phyloP scores from a whole-genome alignment of 2,113 vertebrate genomes.

The Gavia stellata region DNA sequence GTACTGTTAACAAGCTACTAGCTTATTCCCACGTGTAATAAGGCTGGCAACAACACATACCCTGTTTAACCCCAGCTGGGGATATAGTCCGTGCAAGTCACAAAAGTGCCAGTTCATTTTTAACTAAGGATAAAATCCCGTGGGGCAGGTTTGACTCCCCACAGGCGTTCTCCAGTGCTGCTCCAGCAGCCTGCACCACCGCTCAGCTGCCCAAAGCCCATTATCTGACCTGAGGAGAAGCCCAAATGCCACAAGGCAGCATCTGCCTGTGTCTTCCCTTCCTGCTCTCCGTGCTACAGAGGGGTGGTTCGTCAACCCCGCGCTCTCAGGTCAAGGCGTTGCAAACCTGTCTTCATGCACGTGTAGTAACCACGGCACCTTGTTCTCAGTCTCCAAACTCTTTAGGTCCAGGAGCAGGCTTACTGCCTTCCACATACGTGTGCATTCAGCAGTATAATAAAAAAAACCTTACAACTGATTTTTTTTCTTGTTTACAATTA shows the following conservation, averaged over 20 bases:
- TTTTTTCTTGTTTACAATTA: not conserved
- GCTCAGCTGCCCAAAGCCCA: not conserved
- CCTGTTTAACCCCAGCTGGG: not conserved
- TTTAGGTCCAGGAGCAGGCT: not conserved
- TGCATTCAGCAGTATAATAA: not conserved
- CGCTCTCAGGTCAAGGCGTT: not conserved
- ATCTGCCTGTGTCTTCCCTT: not conserved
- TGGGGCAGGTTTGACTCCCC: not conserved
- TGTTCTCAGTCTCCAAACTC: not conserved
- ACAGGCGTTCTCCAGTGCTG: not conserved
- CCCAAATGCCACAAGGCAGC: not conserved
- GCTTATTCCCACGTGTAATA: not conserved
- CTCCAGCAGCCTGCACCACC: not conserved
- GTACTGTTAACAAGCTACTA: not conserved
- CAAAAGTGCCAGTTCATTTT: not conserved
- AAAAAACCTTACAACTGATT: not conserved
- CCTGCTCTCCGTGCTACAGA: fast-evolving
- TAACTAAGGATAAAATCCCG: not conserved
- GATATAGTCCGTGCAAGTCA: not conserved
- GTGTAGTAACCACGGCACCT: fast-evolving
- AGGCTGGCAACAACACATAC: not conserved
- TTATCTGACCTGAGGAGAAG: not conserved
- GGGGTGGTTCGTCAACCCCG: not conserved
- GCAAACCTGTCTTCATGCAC: not conserved
- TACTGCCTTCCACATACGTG: not conserved